Base-by-base conservation (phyloP, 2,888 invertebrate genomes). In the Heliconius charithonia region DNA sequence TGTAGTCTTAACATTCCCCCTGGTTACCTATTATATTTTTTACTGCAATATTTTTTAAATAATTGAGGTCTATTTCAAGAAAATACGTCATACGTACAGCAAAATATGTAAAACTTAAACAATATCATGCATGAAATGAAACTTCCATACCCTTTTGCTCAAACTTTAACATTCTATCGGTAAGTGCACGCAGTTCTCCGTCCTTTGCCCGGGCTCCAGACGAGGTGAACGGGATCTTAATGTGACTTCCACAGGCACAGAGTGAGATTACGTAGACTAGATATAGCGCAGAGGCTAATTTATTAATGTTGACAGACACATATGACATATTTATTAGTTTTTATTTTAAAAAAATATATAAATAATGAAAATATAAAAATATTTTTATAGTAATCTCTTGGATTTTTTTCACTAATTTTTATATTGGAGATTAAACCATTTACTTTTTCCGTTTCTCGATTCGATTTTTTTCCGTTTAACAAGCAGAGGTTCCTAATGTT, bases 171-270 rank as follows among this genome's bases (percentile, higher is more conserved):
- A 29, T n/a, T 72, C 16, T n/a, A 37, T 72, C n/a, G 59, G 32
- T 16, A 29, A 71, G 12, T 56, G 72, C 72, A 59, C 72, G 3
- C 71, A 56, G 71, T 56, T 72, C 72, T 59, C n/a, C 62, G 63
- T 27, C 85, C 80, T 72, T 72, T 82, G 82, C 27, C 81, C 83
- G 81, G 83, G 81, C 77, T 81, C 76, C 76, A 79, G 82, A 81
- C 81, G 83, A 84, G 77, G 73, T 78, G 77, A 78, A 73, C 73
- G 73, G 29, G 29, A 67, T 65, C 41, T 71, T 78, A 41, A 74
- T 67, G 77, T 78, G 73, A 78, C 77, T 78, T 78, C 73, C 77
- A 73, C 59, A 32, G 45, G 65, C 25, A 25, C 27, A 45, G 22
- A 13, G 56, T 41, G 9, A 27, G 63, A 63, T 63, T 29, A 69